Conservation (phyloP, 1,140 invertebrate species). For the Chelonus insularis region DNA sequence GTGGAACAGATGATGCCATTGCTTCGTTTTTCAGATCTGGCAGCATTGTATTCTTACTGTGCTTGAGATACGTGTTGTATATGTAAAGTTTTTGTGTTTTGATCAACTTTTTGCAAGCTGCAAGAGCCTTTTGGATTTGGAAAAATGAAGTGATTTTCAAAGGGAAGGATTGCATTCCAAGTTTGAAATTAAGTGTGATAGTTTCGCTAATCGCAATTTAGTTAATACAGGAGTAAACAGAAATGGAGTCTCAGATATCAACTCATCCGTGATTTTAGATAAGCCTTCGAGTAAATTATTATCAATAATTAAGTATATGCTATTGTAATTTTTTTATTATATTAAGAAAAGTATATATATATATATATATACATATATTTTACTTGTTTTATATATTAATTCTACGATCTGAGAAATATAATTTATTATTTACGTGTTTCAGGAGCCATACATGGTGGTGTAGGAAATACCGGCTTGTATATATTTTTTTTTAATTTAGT, state of each 20-base stretch:
- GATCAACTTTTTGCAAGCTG: neutral
- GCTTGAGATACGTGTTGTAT: neutral
- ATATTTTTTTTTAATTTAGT: neutral
- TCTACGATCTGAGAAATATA: neutral
- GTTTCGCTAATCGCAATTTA: constrained; percentile 3
- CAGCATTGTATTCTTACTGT: neutral
- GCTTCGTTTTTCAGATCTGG: neutral
- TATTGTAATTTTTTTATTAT: neutral
- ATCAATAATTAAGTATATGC: no score
- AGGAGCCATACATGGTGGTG: constrained; percentile 25
- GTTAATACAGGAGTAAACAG: constrained; percentile 2
- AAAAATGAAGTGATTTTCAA: constrained; percentile 7
- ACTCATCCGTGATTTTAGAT: neutral
- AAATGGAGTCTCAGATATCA: neutral
- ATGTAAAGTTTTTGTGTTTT: neutral
- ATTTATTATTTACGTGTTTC: constrained; percentile 14
- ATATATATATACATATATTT: neutral
- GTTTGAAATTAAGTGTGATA: constrained; percentile 3
- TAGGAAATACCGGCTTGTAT: constrained; percentile 14
- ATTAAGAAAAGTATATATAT: neutral
- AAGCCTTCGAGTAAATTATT: neutral
- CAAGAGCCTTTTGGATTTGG: constrained; percentile 9
- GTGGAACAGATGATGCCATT: neutral
- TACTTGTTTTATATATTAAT: no score
- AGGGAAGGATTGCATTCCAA: constrained; percentile 10